phyloP scores from a whole-genome alignment of 2,797 vertebrate species.

The Aulostomus chinensis region DNA sequence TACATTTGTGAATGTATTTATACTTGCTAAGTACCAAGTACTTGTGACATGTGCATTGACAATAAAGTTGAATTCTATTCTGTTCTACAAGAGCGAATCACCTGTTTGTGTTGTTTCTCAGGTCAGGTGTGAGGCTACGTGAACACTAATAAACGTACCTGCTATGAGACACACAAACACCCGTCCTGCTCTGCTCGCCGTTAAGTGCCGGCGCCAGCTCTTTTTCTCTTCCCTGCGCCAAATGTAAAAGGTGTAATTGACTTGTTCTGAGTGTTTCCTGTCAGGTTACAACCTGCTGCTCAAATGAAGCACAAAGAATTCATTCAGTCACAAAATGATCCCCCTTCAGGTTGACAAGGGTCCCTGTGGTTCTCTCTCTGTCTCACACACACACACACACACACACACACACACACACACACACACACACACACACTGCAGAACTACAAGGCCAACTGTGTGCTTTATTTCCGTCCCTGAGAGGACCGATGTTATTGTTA shows the following conservation, averaged over 20 bases:
- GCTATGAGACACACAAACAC: not conserved
- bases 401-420: constrained; percentile 4
- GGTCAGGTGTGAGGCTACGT: too few species aligned
- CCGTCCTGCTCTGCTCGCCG: not conserved
- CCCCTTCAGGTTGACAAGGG: constrained; percentile 54
- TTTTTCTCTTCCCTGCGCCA: not conserved
- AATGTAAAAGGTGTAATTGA: constrained; percentile 33
- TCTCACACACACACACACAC: not conserved
- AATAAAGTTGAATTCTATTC: too few species aligned
- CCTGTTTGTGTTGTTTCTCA: too few species aligned
- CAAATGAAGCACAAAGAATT: constrained; percentile 49
- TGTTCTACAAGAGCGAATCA: too few species aligned
- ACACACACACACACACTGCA: constrained; percentile 15
- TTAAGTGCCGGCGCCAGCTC: constrained; percentile 11
- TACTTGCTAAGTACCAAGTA: too few species aligned
- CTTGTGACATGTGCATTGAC: too few species aligned
- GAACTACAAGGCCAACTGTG: constrained; percentile 10
- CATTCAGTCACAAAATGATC: constrained; percentile 54
- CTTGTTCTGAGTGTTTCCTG: constrained; percentile 46
- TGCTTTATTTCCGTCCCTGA: too few species aligned
- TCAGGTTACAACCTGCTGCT: constrained; percentile 51
- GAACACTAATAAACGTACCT: too few species aligned
- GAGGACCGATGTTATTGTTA: too few species aligned
- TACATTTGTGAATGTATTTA: too few species aligned
- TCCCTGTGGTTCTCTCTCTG: constrained; percentile 38